phyloP scores from a whole-genome alignment of 92 coral and sea anemone genomes.

The Zoanthus sansibaricus region DNA sequence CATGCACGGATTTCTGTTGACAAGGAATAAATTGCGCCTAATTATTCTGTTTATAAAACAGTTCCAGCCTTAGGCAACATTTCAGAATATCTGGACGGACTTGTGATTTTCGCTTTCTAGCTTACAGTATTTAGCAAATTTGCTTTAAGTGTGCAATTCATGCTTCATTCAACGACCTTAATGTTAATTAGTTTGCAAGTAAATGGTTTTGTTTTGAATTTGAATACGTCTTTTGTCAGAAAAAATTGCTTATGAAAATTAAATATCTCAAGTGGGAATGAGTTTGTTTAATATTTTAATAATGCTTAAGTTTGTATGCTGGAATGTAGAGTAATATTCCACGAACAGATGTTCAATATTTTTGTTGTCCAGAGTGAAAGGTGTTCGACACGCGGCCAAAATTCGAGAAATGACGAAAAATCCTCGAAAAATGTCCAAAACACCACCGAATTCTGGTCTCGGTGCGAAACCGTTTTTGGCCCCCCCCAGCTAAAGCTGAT shows the following conservation, averaged over 20 bases:
- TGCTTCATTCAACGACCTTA: neutral
- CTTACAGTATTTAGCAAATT: neutral
- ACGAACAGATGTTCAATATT: neutral
- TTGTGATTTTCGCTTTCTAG: neutral
- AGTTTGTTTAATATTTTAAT: neutral
- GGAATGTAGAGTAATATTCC: neutral
- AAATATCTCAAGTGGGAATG: neutral
- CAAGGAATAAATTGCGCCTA: neutral
- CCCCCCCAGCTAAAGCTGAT: too few relatives aligned
- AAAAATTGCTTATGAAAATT: neutral
- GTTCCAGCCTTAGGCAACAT: neutral
- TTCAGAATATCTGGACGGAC: neutral
- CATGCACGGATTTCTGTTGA: neutral
- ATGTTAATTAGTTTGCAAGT: neutral
- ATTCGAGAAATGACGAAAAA: neutral
- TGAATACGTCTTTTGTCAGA: neutral
- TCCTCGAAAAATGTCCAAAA: too few relatives aligned
- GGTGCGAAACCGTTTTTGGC: too few relatives aligned
- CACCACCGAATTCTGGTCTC: too few relatives aligned
- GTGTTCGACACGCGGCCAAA: neutral
- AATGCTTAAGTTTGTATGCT: neutral
- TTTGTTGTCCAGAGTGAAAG: neutral
- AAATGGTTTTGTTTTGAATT: neutral
- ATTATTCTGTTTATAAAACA: slow-evolving; percentile 2
- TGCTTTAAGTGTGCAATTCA: neutral